Evolutionary conservation across 1,140 invertebrate species (phyloP), one percentile per base, ranked within the genome.

Genomic region (Archegozetes longisetosus): DNA sequence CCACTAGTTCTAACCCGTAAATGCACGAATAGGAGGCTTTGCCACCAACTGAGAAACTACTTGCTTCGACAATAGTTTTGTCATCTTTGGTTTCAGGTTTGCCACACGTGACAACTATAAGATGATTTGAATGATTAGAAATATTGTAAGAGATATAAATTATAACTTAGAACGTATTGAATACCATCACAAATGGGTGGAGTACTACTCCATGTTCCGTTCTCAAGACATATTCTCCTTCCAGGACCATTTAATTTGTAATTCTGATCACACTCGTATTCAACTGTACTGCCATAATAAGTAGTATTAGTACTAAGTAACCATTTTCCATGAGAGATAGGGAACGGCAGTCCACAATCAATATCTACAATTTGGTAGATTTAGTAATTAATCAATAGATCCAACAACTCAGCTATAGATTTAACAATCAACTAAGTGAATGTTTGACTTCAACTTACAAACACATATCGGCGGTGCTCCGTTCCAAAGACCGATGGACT

Each of bases 181-280:
- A 67, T 74, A 84, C 83, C 82, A 74, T 77, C 78, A 70, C 89
- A 94, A 6, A 73, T 70, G 0, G 90, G 88, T 6, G 80, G 72
- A 51, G 82, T 80, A 6, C 83, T 83, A 61, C 83, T 86, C 73
- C 73, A 74, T 1, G 84, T 85, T 17, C 84, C 86, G 70, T 94
- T 88, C 69, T 90, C 87, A 14, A 87, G 78, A 69, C 91, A 71
- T 3, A 68, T 53, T 25, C 68, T 47, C 17, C 67, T 50, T 6
- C 64, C 26, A 0, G 68, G 61, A 2, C 67, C 70, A 61, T 85
- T 84, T 3, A 92, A 70, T 68, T 84, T 80, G 72, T 81, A 93
- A 65, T 90, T 85, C 1, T 78, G 71, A 27, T 87, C 77, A 68
- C 90, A 94, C 62, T 84, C 82, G 67, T 93, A 93, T 2, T 88